These are phyloP conservation scores for Channa striata DNA, from an alignment of 2,797 vertebrate genomes.

Conservation along the genomic window DNA sequence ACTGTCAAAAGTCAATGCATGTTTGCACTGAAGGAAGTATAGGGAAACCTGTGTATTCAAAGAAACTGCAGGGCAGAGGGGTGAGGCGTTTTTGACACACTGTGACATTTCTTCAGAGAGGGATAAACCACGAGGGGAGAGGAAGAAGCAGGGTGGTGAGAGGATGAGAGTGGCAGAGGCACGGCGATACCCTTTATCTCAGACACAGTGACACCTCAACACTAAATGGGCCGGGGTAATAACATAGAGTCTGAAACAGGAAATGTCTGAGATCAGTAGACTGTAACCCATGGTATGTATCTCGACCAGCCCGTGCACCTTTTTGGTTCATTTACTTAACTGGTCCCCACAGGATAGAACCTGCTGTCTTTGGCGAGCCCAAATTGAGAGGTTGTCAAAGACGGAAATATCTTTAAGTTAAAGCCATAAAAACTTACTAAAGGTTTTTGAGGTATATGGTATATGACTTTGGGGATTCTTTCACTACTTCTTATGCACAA, in stretches of 20 bases:
- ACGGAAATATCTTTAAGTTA: no score
- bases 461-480: not conserved
- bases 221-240: constrained; percentile 35
- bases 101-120: constrained; percentile 59
- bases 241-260: not conserved
- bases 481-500: not conserved
- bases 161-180: constrained; percentile 51
- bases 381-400: no score
- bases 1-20: constrained; percentile 36
- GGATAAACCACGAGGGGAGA: constrained; percentile 38
- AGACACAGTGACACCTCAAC: constrained; percentile 35
- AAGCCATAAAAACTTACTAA: no score
- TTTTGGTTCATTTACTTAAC: not conserved
- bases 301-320: not conserved
- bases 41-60: constrained; percentile 23
- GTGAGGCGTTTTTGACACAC: constrained; percentile 69
- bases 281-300: constrained; percentile 32
- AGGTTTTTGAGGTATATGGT: no score
- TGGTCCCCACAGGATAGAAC: not conserved
- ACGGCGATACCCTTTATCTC: constrained; percentile 66
- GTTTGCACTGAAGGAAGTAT: constrained; percentile 30
- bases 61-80: constrained; percentile 30
- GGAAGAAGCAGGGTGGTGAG: constrained; percentile 8
- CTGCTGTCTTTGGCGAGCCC: not conserved
- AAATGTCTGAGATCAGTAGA: constrained; percentile 19